A percentile compares a stretch with the other conserved stretches of the same genome.
Conservation (phyloP, 1,140 invertebrate species). For the Hyposmocoma kahamanoa region DNA sequence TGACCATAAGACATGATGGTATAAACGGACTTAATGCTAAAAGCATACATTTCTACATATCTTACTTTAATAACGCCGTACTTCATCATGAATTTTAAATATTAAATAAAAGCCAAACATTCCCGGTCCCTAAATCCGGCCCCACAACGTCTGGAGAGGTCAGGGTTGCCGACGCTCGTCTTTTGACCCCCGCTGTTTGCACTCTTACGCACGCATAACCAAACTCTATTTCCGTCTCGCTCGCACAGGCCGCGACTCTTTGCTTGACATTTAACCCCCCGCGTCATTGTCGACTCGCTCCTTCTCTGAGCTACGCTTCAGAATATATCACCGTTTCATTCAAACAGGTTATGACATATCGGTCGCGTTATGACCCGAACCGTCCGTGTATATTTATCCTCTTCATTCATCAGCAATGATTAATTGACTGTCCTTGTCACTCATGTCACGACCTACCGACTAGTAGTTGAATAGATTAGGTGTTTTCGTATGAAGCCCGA, state of each 20-base stretch:
- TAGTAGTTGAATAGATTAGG: constrained; percentile 73
- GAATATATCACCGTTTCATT: constrained; percentile 41
- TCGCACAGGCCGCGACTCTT: constrained; percentile 63
- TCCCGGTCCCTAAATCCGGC: too few species aligned
- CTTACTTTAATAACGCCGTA: too few species aligned
- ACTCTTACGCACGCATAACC: constrained; percentile 32
- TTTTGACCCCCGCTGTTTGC: constrained; percentile 53
- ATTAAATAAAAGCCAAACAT: too few species aligned
- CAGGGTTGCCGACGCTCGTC: constrained; percentile 67
- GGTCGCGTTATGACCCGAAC: constrained; percentile 63
- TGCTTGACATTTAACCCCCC: constrained; percentile 67
- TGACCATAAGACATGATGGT: too few species aligned
- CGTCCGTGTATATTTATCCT: constrained; percentile 36
- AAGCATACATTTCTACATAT: too few species aligned
- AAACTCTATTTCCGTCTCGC: constrained; percentile 35
- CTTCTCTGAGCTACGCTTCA: constrained; percentile 27
- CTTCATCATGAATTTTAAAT: too few species aligned
- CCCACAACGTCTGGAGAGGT: constrained; percentile 48
- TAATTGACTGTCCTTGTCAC: constrained; percentile 43
- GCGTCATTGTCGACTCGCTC: constrained; percentile 59
- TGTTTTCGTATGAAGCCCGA: constrained; percentile 68
- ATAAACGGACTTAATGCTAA: too few species aligned
- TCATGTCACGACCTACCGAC: constrained; percentile 60
- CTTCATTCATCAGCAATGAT: constrained; percentile 39
- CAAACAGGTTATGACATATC: constrained; percentile 71